These are phyloP conservation scores for Lordiphosa stackelbergi DNA, from an alignment of 1,140 invertebrate species.

Conservation along the genomic window DNA sequence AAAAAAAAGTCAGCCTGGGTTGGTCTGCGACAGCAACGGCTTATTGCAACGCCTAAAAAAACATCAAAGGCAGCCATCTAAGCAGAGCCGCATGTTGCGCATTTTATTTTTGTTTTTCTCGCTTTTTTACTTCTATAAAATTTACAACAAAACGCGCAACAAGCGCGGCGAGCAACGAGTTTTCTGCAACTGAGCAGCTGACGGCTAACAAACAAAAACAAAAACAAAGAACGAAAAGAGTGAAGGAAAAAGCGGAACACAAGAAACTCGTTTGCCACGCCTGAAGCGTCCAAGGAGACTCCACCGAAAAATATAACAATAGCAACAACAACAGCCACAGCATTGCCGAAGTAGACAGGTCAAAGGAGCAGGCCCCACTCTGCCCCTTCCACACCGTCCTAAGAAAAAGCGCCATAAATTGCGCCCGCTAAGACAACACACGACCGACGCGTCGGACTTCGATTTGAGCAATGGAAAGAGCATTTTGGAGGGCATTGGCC, in stretches of 20 bases:
- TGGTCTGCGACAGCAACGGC: slow-evolving; percentile 17
- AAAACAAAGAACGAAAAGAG: slow-evolving; percentile 17
- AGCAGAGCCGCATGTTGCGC: slow-evolving; percentile 11
- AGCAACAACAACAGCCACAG: slow-evolving; percentile 21
- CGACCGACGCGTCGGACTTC: slow-evolving; percentile 23
- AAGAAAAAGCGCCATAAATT: slow-evolving; percentile 56
- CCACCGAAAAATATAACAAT: slow-evolving; percentile 43
- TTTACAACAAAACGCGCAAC: slow-evolving; percentile 59
- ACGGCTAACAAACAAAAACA: slow-evolving; percentile 11
- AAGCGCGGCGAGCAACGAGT: slow-evolving; percentile 52
- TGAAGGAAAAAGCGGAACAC: slow-evolving; percentile 35
- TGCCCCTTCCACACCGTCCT: slow-evolving; percentile 1
- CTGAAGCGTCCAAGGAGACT: slow-evolving; percentile 41
- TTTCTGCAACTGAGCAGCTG: slow-evolving; percentile 63
- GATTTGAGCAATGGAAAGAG: slow-evolving; percentile 35
- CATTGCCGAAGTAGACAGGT: slow-evolving; percentile 49
- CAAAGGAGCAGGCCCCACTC: slow-evolving; percentile 52
- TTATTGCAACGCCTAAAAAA: slow-evolving; percentile 44
- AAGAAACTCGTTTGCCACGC: slow-evolving; percentile 68
- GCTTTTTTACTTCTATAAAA: slow-evolving; percentile 34
- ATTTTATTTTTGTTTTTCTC: slow-evolving; percentile 12
- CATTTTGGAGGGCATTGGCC: slow-evolving; percentile 5
- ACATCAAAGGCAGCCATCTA: slow-evolving; percentile 45
- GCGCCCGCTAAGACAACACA: slow-evolving; percentile 26
- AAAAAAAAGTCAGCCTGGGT: slow-evolving; percentile 7